Base-by-base conservation (phyloP, 2,797 vertebrate species). In the Poecilia picta region DNA sequence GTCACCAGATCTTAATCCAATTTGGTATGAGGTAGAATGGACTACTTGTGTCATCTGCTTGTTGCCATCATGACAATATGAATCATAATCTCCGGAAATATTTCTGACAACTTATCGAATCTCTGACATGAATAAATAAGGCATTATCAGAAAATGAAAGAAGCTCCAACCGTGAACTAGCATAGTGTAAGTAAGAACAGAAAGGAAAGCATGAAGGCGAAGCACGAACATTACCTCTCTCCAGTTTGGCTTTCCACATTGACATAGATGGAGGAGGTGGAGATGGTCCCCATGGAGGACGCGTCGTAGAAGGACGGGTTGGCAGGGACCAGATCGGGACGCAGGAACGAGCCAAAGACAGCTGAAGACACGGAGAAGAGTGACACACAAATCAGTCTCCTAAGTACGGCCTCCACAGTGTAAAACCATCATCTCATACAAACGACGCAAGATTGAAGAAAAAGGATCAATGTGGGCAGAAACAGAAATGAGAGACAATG, bases 201-300 rank as follows among this genome's bases (percentile, higher is more conserved):
- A 28, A 72, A 28, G 41, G 15, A 28, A 28, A n/a, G 6, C 39
- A 11, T 5, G 41, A 68, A 43, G 10, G 13, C 13, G 4, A 16
- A 71, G 68, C 5, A 3, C 45, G 6, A 12, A 45, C 41, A 45
- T 72, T 28, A 95, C 94, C 94, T 92, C 13, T 95, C 90, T 13
- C 80, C 90, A 70, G 91, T 94, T 88, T 93, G 92, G 89, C 89
- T 90, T 75, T 92, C 93, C 89, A 95, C 91, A 2, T 79, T 87
- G 77, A 92, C 91, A 75, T 90, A 95, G 83, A 95, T 90, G 81
- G 94, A 93, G 76, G 95, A 95, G 57, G 91, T 92, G 83, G 95
- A 95, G 87, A 96, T 92, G 81, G 94, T 95, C 81, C 93, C 95
- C 91, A 95, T 90, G 79, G 96, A 96, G 77, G 93, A 94, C 68